A percentile compares a stretch with the other conserved stretches of the same genome.
These are phyloP conservation scores for Numenius phaeopus DNA, from an alignment of 2,797 vertebrate species.

Conservation along the genomic window DNA sequence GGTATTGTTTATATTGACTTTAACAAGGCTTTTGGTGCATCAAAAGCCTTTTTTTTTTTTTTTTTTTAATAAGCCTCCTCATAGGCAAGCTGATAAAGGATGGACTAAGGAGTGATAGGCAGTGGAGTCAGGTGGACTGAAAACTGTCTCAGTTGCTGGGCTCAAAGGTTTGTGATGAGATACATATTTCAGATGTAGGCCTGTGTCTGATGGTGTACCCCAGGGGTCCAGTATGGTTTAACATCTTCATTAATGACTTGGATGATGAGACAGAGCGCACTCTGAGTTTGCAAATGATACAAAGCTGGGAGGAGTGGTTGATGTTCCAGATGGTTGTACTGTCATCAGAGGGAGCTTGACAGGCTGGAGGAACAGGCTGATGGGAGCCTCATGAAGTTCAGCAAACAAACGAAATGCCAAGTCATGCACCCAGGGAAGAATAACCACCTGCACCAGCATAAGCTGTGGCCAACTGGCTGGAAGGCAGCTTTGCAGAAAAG, in stretches of 20 bases:
- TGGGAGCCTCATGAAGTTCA: neutral
- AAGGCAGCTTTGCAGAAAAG: neutral
- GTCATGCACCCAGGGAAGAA: neutral
- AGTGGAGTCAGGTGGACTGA: neutral
- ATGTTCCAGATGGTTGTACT: neutral
- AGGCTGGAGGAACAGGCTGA: neutral
- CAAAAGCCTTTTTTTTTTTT: neutral
- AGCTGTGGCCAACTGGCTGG: neutral
- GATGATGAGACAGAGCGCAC: neutral
- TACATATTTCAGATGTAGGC: neutral
- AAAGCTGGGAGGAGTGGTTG: neutral
- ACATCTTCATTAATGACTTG: neutral
- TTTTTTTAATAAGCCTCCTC: neutral
- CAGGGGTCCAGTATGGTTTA: neutral
- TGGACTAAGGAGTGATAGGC: neutral
- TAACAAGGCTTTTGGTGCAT: neutral
- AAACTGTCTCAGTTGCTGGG: neutral
- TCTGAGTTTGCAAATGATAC: neutral
- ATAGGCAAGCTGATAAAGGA: neutral
- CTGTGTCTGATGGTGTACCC: neutral
- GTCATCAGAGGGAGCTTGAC: neutral
- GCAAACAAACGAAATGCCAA: neutral
- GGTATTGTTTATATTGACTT: neutral
- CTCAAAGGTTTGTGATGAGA: neutral
- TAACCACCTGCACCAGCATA: neutral